A percentile compares a stretch with the other conserved stretches of the same genome.
Evolutionary conservation across 2,113 vertebrate genomes (phyloP).

Genomic region (Dissostichus mawsoni): DNA sequence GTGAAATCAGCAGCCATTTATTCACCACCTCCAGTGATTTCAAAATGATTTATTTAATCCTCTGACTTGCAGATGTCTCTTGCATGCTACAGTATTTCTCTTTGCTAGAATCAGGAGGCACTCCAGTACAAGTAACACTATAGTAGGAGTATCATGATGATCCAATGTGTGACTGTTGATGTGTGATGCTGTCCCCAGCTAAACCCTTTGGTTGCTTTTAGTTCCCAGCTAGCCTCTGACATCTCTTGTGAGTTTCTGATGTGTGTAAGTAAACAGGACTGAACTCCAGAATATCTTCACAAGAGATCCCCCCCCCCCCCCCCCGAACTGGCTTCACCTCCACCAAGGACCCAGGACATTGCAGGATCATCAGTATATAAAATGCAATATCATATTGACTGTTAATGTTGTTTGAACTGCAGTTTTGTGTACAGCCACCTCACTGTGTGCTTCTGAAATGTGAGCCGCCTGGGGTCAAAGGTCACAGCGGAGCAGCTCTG

Average conservation of each 20-base stretch:
- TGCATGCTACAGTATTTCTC: background rate
- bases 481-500: slow-evolving; percentile 39
- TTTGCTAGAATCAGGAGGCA: background rate
- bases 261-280: slow-evolving; percentile 35
- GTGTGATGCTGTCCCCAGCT: slow-evolving; percentile 4
- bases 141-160: background rate
- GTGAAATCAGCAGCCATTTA: background rate
- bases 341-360: slow-evolving; percentile 61
- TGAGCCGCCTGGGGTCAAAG: slow-evolving; percentile 55
- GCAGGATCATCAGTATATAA: slow-evolving; percentile 74
- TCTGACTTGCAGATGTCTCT: slow-evolving; percentile 12
- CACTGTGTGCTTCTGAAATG: slow-evolving; percentile 54
- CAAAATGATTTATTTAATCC: slow-evolving; percentile 1
- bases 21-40: background rate
- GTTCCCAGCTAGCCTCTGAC: slow-evolving; percentile 18
- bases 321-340: slow-evolving; percentile 37
- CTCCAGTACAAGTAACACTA: background rate
- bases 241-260: slow-evolving; percentile 51
- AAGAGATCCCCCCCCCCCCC: slow-evolving; percentile 29
- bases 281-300: slow-evolving; percentile 57
- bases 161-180: slow-evolving; percentile 8
- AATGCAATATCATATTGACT: slow-evolving; percentile 62
- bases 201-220: slow-evolving; percentile 34
- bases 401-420: slow-evolving; percentile 45
- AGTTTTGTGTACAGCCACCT: slow-evolving; percentile 30